These are phyloP conservation scores for Euproctis similis DNA, from an alignment of 2,888 invertebrate genomes.

Conservation along the genomic window DNA sequence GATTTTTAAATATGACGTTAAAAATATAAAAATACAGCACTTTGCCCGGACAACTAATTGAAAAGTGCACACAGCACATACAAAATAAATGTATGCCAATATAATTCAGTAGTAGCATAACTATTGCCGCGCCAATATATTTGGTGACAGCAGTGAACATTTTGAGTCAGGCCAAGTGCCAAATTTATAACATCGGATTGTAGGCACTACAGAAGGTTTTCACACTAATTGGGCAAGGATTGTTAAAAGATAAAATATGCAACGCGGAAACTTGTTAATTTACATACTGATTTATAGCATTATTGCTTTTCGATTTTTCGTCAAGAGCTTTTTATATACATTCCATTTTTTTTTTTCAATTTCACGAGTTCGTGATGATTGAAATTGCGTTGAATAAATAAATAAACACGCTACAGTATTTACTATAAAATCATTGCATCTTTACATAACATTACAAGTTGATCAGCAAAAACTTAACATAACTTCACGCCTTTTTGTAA, in stretches of 20 bases:
- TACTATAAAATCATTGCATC: too few relatives aligned
- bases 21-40: too few relatives aligned
- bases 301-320: conserved; percentile 43
- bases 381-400: too few relatives aligned
- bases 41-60: too few relatives aligned
- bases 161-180: conserved; percentile 74
- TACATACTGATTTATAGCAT: conserved; percentile 69
- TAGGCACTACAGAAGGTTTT: conserved; percentile 66
- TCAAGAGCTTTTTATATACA: too few relatives aligned
- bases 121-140: conserved; percentile 67
- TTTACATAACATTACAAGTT: too few relatives aligned
- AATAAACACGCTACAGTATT: too few relatives aligned
- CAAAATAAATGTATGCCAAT: conserved; percentile 46
- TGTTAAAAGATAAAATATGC: conserved; percentile 76
- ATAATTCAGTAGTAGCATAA: conserved; percentile 56
- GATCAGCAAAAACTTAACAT: too few relatives aligned
- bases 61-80: conserved; percentile 36
- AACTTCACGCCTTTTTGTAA: too few relatives aligned
- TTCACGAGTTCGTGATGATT: too few relatives aligned
- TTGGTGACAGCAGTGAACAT: conserved; percentile 68
- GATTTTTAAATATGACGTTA: too few relatives aligned
- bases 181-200: conserved; percentile 70
- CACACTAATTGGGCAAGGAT: conserved; percentile 73
- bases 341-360: too few relatives aligned
- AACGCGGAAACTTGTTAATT: conserved; percentile 68